Evolutionary conservation across 2,113 vertebrate genomes (phyloP).

Genomic region (Corythaeola cristata): DNA sequence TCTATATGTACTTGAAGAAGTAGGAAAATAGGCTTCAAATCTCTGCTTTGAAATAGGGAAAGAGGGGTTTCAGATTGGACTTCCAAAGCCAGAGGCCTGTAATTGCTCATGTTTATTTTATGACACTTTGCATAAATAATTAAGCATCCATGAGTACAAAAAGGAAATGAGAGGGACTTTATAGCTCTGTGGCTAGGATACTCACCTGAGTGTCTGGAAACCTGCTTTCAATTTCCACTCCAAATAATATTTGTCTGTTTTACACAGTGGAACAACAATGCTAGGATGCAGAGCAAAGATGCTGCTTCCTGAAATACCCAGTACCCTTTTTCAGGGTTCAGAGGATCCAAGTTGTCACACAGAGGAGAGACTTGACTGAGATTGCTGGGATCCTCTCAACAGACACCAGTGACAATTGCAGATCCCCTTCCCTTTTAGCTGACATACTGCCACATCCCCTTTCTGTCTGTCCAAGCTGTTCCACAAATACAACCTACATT

Average conservation of each 20-base stretch:
- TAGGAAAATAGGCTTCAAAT: not conserved
- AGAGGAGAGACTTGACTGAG: not conserved
- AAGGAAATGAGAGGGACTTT: not conserved
- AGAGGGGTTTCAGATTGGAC: not conserved
- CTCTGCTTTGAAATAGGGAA: not conserved
- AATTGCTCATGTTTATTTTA: slow-evolving; percentile 15
- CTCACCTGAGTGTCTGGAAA: not conserved
- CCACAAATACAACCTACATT: not conserved
- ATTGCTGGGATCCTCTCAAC: not conserved
- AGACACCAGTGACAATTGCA: not conserved
- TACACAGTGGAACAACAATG: not conserved
- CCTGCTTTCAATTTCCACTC: not conserved
- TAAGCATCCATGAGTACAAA: not conserved
- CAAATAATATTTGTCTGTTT: not conserved
- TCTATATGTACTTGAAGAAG: not conserved
- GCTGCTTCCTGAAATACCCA: not conserved
- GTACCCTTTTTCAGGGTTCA: not conserved
- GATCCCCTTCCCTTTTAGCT: not conserved
- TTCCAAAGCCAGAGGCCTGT: not conserved
- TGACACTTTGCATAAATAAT: slow-evolving; percentile 8
- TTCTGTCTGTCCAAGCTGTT: not conserved
- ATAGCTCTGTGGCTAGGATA: not conserved
- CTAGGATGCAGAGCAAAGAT: not conserved
- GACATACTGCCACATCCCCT: not conserved
- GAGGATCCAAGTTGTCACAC: not conserved